Conservation (phyloP, 2,797 vertebrate species). For the Austrolebias charrua region DNA sequence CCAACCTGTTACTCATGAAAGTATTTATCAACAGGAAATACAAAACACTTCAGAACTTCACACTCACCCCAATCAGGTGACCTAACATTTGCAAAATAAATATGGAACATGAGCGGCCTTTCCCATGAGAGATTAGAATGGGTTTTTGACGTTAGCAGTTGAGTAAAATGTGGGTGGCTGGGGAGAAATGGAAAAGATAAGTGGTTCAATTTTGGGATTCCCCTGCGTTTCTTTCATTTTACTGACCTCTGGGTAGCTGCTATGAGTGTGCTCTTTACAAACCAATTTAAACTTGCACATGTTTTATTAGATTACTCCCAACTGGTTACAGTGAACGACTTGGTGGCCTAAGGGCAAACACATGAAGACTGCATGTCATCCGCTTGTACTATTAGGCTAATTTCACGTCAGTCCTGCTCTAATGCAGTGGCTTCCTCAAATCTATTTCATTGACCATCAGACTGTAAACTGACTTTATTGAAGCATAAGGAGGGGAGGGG, state of each 20-base stretch:
- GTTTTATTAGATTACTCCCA: neutral
- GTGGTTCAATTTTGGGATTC: constrained; percentile 1
- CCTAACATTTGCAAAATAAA: neutral
- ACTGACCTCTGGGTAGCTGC: neutral
- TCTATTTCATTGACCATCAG: constrained; percentile 68
- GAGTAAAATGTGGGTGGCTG: neutral
- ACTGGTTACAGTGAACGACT: constrained; percentile 11
- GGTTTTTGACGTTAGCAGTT: neutral
- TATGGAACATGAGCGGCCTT: neutral
- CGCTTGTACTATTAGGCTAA: constrained; percentile 44
- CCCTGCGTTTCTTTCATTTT: constrained; percentile 2
- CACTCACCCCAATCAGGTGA: constrained; percentile 12
- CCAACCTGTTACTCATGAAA: constrained; percentile 9
- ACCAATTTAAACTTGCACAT: neutral
- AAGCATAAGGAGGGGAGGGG: constrained; percentile 75
- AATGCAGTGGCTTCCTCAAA: constrained; percentile 35
- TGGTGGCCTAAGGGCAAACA: constrained; percentile 3
- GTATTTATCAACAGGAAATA: constrained; percentile 1
- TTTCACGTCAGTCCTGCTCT: constrained; percentile 37
- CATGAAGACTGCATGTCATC: constrained; percentile 21
- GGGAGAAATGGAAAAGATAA: constrained; percentile 1
- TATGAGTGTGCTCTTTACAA: constrained; percentile 1
- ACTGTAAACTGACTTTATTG: constrained; percentile 70
- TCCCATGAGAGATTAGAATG: neutral
- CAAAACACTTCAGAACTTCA: neutral